Evolutionary conservation across 2,888 invertebrate species (phyloP), one percentile per base, ranked within the genome.

Genomic region (Lasioglossum marginatum): DNA sequence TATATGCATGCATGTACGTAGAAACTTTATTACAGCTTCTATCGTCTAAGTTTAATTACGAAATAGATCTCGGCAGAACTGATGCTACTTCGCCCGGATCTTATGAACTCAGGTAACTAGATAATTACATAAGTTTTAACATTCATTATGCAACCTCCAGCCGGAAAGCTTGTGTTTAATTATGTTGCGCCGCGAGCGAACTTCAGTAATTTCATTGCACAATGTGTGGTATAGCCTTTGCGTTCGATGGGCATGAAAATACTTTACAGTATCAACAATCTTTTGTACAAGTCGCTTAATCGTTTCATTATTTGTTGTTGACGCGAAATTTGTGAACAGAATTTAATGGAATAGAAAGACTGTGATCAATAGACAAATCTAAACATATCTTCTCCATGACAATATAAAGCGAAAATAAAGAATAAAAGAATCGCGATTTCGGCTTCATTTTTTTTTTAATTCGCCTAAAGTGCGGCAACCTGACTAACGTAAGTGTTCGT

Each of bases 51-150:
- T 72, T 72, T 72, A 72, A 72, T 72, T 72, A 31, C 45, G 45
- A 16, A 48, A 48, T 48, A 72, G 72, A 48, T 72, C 72, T 72
- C 45, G 45, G 19, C 31, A 31, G 19, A 48, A 48, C 48, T 48
- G 72, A 48, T 72, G 72, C 45, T 43, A 48, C 45, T 72, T 48
- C 43, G 19, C 31, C 45, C 19, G 45, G 40, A 48, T 48, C 45
- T 72, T 45, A 72, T 48, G 72, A 45, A 48, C 45, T 48, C 45
- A 4, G 19, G 45, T 48, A 72, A 72, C 72, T 48, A 45, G 72
- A 72, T 72, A 72, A 72, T 48, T 72, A 48, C 48, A 48, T 48
- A 72, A 72, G 72, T 72, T 72, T 72, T 45, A 48, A 72, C 72
- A 45, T 48, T 72, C 72, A 48, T 72, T 48, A 72, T 72, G 72